Base-by-base conservation (phyloP, 1,140 invertebrate genomes). In the Pseudomyrmex sp. region DNA sequence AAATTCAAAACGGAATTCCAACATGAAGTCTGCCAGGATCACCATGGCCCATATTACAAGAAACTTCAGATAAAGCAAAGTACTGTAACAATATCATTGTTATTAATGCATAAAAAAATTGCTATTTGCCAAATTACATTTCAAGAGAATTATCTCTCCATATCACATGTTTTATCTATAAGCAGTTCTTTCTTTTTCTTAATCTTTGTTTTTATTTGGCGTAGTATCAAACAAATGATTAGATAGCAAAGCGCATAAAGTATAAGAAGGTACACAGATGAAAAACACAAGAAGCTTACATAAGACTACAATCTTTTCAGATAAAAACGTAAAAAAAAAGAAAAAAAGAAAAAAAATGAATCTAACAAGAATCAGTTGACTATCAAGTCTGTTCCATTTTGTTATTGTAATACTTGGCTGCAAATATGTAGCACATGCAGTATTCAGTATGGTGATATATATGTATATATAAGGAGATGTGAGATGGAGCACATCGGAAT, bases 1-100 rank as follows among this genome's bases (percentile, higher is more conserved):
- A 95, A 99, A 99, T 96, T 99, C 99, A 96, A 99, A 99, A 90
- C 99, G 97, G 95, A 99, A 99, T 95, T 99, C 99, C 93, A 99
- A 95, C 95, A 99, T 97, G 94, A 99, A 99, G 95, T 99, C 99
- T 89, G 98, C 98, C 94, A 98, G 95, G 92, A 99, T 97, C 82
- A 99, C 98, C 93, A 98, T 96, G 86, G 97, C 96, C 99, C 99
- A 99, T 94, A 99, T 96, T 94, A 99, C 95, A 88, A 99, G 95
- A 95, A 99, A 98, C 95, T 99, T 99, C 94, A 99, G 95, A 95
- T 99, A 99, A 92, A 99, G 95, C 91, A 99, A 96, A 88, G 98
- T 98, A 95, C 98, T 99, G 96, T 89, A 97, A 97, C 84, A 95
- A 93, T 92, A 86, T 84, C 84, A 52, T 52, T 1, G 18, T 15